Percentiles rank a stretch among this genome's conserved stretches.
These are phyloP conservation scores for Drosophila kurseongensis DNA, from an alignment of 1,140 invertebrate genomes.

Conservation along the genomic window DNA sequence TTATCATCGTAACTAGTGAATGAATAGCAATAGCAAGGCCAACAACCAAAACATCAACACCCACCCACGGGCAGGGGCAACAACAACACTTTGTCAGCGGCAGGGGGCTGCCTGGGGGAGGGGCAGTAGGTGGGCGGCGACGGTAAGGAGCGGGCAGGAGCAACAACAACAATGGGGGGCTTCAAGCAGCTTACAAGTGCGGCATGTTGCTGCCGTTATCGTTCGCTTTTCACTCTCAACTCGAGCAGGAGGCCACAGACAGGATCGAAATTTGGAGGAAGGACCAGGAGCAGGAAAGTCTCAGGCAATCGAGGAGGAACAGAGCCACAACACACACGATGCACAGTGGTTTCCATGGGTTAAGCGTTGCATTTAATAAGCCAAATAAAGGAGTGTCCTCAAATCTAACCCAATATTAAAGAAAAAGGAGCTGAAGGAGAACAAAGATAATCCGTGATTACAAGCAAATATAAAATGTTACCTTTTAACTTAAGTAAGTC, in stretches of 20 bases:
- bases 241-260: slow-evolving; percentile 17
- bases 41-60: slow-evolving; percentile 79
- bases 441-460: too few species aligned
- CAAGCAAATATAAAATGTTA: too few species aligned
- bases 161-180: slow-evolving; percentile 68
- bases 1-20: slow-evolving; percentile 81
- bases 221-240: slow-evolving; percentile 75
- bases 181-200: slow-evolving; percentile 80
- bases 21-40: slow-evolving; percentile 74
- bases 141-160: slow-evolving; percentile 9
- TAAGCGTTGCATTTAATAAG: background rate
- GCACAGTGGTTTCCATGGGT: slow-evolving; percentile 20
- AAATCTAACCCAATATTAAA: too few species aligned
- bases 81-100: slow-evolving; percentile 16
- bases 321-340: slow-evolving; percentile 20
- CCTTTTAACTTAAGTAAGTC: too few species aligned
- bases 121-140: background rate
- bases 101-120: background rate
- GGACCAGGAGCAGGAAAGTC: background rate
- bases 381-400: too few species aligned
- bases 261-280: slow-evolving; percentile 6
- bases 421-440: too few species aligned
- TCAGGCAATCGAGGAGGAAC: slow-evolving; percentile 29
- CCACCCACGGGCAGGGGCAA: slow-evolving; percentile 25
- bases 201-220: slow-evolving; percentile 81